Percentiles rank a stretch among this genome's conserved stretches.
phyloP scores from a whole-genome alignment of 2,113 vertebrate genomes.

The Neogale vison region DNA sequence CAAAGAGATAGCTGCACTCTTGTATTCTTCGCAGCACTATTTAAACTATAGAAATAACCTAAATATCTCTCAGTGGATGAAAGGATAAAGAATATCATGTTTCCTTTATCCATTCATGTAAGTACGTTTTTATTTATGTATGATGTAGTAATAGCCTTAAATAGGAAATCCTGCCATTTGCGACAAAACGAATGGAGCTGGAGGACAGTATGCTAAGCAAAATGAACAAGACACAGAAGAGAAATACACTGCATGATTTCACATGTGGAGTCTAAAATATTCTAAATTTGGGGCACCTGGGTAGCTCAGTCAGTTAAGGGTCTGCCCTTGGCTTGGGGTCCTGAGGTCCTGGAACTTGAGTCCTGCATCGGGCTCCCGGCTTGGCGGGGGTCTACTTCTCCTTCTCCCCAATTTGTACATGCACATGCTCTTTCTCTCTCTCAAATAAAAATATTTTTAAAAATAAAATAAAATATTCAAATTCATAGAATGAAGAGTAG shows the following conservation, averaged over 20 bases:
- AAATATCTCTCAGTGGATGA: not conserved
- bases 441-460: no score
- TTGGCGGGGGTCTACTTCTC: no score
- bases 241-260: not conserved
- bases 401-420: no score
- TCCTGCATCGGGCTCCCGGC: no score
- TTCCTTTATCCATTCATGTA: not conserved
- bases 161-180: not conserved
- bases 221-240: not conserved
- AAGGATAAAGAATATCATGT: not conserved
- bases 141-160: no score
- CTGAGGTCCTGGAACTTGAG: no score
- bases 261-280: not conserved
- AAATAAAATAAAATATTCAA: not conserved
- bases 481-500: not conserved
- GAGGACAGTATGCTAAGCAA: not conserved
- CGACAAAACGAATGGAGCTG: not conserved
- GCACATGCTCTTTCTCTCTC: no score
- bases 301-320: no score
- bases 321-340: no score
- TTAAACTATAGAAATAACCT: not conserved
- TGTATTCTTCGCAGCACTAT: not conserved
- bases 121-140: not conserved
- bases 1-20: not conserved
- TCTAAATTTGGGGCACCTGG: no score